Evolutionary conservation across 2,888 invertebrate genomes (phyloP), one percentile per base, ranked within the genome.

Genomic region (Tenthredo livida): DNA sequence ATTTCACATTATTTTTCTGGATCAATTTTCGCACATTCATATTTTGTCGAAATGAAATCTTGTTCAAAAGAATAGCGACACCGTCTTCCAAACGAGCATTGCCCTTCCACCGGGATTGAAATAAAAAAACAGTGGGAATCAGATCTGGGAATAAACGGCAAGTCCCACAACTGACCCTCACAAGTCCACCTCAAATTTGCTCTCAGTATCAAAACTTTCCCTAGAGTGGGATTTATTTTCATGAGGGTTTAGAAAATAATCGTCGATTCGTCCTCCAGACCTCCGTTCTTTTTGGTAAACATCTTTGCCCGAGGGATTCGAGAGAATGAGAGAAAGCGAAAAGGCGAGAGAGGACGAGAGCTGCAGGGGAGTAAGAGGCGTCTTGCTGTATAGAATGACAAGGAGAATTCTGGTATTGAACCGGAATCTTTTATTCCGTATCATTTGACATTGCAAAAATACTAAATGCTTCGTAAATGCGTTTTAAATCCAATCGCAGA

Each of bases 221-320:
- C 21, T 10, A 12, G 43, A 73, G 67, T 73, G 43, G 25, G 43
- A 73, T 73, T 47, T 73, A 25, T 73, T 73, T 73, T 73, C 73
- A 47, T 43, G 17, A 29, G 67, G 5, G 33, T 33, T 67, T 29
- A 7, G 67, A 33, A 67, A 67, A 67, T 67, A 33, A 33, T 73
- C 25, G n/a, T 43, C 21, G 73, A 73, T 73, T 40, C 43, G 43
- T 47, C 73, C 73, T 40, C 25, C 21, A 43, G 43, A 43, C 21
- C 43, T 47, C 15, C 12, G 43, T 21, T 40, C 21, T 43, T 73
- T 43, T 73, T 12, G n/a, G n/a, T 43, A 73, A 73, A 73, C 73
- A 43, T 73, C 73, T 40, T 40, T 17, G 15, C 73, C 21, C 25
- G 37, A 17, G 40, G 40, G 73, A 73, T 43, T 47, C 15, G 15